These are phyloP conservation scores for Pterocles gutturalis DNA, from an alignment of 2,113 vertebrate genomes.

Conservation along the genomic window DNA sequence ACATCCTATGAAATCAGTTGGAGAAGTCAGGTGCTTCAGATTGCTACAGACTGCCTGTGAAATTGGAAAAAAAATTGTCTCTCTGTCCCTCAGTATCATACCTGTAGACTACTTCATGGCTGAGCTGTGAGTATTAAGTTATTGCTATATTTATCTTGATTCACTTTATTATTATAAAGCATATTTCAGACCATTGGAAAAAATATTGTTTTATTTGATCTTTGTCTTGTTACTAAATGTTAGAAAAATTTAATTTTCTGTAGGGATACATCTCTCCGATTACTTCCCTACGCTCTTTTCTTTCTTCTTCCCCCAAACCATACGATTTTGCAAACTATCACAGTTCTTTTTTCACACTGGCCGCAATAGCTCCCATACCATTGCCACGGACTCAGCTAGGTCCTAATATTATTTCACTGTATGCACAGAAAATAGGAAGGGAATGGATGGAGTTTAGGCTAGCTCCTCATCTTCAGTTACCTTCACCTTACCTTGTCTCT, in stretches of 20 bases:
- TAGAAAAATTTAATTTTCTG: background rate
- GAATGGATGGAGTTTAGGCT: background rate
- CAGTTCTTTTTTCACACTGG: background rate
- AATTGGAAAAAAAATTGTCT: background rate
- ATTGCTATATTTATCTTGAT: background rate
- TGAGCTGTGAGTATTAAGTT: background rate
- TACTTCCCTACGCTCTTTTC: background rate
- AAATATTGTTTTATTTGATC: background rate
- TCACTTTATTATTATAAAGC: background rate
- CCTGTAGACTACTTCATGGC: background rate
- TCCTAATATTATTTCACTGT: background rate
- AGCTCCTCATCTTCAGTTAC: background rate
- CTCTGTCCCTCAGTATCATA: background rate
- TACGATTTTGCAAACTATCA: background rate
- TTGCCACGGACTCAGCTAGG: background rate
- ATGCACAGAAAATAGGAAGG: background rate
- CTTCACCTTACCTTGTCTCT: background rate
- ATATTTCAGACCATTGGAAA: background rate
- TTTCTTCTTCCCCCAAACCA: background rate
- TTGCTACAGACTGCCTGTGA: background rate
- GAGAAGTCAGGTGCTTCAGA: background rate
- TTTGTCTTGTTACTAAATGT: background rate
- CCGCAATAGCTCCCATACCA: background rate
- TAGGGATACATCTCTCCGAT: background rate
- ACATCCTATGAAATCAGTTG: background rate